Percentiles rank a stretch among this genome's conserved stretches.
Evolutionary conservation across 2,113 vertebrate genomes (phyloP).

Genomic region (Symphodus melops): DNA sequence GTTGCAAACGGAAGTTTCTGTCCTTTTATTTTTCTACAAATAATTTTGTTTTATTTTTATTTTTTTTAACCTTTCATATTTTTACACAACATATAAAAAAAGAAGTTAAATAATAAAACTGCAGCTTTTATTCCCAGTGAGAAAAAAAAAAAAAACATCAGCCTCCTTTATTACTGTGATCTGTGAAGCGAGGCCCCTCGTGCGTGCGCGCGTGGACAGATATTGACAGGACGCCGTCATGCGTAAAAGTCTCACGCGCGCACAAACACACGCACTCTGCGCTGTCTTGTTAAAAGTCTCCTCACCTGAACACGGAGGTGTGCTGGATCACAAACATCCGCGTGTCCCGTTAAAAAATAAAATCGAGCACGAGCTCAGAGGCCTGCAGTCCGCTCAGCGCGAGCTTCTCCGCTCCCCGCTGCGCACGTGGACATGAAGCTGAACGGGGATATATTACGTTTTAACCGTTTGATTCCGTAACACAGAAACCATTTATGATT

Average conservation of each 20-base stretch:
- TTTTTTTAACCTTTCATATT: not conserved
- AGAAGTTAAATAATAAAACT: too few relatives aligned
- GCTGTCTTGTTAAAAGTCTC: not conserved
- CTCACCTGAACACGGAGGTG: not conserved
- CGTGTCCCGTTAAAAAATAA: not conserved
- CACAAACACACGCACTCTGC: not conserved
- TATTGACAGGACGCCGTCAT: conserved; percentile 20
- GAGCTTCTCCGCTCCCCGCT: not conserved
- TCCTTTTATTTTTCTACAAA: too few relatives aligned
- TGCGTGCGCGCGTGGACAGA: conserved; percentile 4
- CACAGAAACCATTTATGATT: too few relatives aligned
- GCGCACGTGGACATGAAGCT: not conserved
- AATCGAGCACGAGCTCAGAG: not conserved
- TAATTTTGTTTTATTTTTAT: not conserved
- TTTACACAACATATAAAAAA: too few relatives aligned
- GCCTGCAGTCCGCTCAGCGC: not conserved
- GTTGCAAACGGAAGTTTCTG: too few relatives aligned
- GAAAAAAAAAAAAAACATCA: too few relatives aligned
- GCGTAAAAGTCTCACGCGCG: conserved; percentile 3
- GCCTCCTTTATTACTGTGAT: not conserved
- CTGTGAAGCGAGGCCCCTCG: not conserved
- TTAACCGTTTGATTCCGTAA: not conserved
- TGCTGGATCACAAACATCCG: not conserved
- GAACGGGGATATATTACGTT: too few relatives aligned
- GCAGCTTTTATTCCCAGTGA: too few relatives aligned